Evolutionary conservation across 1,140 invertebrate species (phyloP), one percentile per base, ranked within the genome.

Genomic region (Copidosoma floridanum): DNA sequence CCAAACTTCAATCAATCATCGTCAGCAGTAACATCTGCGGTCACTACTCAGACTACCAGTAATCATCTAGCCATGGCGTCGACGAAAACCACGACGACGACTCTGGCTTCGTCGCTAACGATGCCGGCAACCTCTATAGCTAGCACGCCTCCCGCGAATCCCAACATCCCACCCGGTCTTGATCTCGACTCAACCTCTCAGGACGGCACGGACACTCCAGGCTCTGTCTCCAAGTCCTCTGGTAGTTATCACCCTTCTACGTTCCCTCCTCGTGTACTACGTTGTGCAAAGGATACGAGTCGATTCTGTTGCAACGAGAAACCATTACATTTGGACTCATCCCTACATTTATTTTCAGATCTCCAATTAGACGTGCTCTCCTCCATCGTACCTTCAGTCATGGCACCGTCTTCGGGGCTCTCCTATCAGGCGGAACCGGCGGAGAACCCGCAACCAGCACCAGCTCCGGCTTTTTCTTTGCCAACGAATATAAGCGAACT

Each of bases 401-500:
- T 85, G 75, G 82, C 83, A 1, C 82, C 85, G 3, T 75, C 82
- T 1, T 84, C 85, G 0, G 82, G 80, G 21, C 77, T 80, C 2
- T 75, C 59, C 67, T 88, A 87, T 70, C 75, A 81, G 72, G 76
- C 80, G 11, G 79, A 82, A 56, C 73, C 70, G 0, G 58, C 70
- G 0, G 60, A 56, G 0, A 75, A 77, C 64, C 75, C 72, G 58
- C 54, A 73, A 20, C 61, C 70, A 3, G 21, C 82, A 66, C 57
- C 71, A 66, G 8, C 78, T 60, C 57, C 57, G 21, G 20, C 38
- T 24, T 24, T 58, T 2, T 1, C 57, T 3, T 27, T 53, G 11
- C 40, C 57, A 27, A 73, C 92, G 0, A 89, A 94, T 72, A 88
- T 95, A 21, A 87, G 85, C 60, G 90, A 93, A 67, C 74, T 96